A percentile compares a stretch with the other conserved stretches of the same genome.
Conservation (phyloP, 2,113 vertebrate species). For the Bambusicola thoracicus region DNA sequence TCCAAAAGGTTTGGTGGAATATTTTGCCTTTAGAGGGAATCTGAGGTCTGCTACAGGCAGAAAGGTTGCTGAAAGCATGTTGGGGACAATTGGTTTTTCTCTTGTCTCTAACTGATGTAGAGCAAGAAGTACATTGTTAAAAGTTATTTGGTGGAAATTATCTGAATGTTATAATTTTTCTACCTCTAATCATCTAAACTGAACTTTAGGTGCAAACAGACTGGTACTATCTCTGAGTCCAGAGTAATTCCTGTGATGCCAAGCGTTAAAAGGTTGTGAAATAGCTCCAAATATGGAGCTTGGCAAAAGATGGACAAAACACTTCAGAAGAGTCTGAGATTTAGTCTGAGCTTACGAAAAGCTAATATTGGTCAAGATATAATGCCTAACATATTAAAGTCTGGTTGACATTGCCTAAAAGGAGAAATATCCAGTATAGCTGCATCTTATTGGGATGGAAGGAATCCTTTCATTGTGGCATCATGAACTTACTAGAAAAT, state of each 20-base stretch:
- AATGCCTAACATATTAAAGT: neutral
- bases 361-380: neutral
- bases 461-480: neutral
- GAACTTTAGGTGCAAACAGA: rapidly evolving
- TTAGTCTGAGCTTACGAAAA: neutral
- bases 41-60: neutral
- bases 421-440: neutral
- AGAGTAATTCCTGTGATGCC: neutral
- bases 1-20: neutral
- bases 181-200: neutral
- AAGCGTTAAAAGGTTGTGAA: rapidly evolving
- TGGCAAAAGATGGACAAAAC: neutral
- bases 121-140: neutral
- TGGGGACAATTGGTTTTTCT: neutral
- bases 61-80: neutral
- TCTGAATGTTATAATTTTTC: neutral
- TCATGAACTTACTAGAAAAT: neutral
- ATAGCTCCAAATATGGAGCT: neutral
- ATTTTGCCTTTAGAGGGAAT: neutral
- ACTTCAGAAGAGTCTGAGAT: neutral
- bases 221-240: rapidly evolving
- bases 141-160: neutral
- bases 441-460: neutral
- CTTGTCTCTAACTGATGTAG: neutral
- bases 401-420: neutral